Base-by-base conservation (phyloP, 2,797 vertebrate species). In the Sebastes ruberrimus region DNA sequence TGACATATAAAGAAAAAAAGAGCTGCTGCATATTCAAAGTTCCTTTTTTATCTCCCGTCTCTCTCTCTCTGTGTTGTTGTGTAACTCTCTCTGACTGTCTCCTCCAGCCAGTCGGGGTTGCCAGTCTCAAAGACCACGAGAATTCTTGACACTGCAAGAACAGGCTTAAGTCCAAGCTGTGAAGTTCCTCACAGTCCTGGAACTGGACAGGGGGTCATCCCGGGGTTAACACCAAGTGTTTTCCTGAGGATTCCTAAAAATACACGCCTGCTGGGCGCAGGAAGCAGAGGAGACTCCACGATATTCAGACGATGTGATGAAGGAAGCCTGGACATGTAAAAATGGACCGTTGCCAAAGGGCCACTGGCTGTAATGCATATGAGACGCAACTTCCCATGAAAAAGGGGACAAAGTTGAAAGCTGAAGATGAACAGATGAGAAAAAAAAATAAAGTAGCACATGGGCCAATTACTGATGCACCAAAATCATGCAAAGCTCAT, bases 141-240 rank as follows among this genome's bases (percentile, higher is more conserved):
- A 91, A 92, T 92, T 92, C 88, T 92, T 91, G 88, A 94, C 93
- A 89, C 91, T 91, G 87, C 86, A 90, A 90, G 88, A 95, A 92
- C 90, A 91, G 93, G 92, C 93, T 93, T 92, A 84, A 85, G 86
- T 94, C 92, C 92, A 94, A 94, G 90, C 91, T 95, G 95, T 90
- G 93, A 96, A 95, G 95, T 96, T 95, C 94, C 93, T 94, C 94
- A 95, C 89, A 76, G 84, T 70, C 82, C 78, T 94, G 95, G 93
- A 92, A 93, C 81, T 89, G 79, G 89, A 89, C 93, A 89, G 78
- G 85, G 91, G 94, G 94, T 96, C 92, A 85, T 73, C 49, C 33
- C 56, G 55, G 83, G 95, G 94, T 95, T 94, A 94, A 92, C 88
- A 85, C 76, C 71, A 81, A 91, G 88, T 87, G 88, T 90, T 92